A percentile compares a stretch with the other conserved stretches of the same genome.
phyloP scores from a whole-genome alignment of 2,888 invertebrate species.

The Perithous albicinctus region DNA sequence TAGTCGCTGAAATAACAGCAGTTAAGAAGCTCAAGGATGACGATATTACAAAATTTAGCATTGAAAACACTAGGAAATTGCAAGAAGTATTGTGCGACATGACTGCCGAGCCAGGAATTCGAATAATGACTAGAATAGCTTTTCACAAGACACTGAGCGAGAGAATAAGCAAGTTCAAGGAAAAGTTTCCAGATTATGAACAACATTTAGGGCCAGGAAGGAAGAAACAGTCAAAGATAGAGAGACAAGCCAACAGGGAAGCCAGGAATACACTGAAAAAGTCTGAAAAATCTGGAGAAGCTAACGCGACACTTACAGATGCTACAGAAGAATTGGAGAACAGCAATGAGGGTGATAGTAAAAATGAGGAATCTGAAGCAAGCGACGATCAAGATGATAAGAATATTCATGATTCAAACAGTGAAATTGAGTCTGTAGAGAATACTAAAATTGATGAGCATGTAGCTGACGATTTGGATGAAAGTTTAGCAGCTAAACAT shows the following conservation, averaged over 20 bases:
- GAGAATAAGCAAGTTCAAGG: constrained; percentile 75
- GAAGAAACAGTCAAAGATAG: constrained; percentile 67
- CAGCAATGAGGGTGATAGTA: background rate
- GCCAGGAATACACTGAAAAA: constrained; percentile 38
- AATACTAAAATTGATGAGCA: constrained; percentile 25
- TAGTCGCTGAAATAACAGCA: constrained; percentile 75
- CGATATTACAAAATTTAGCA: constrained; percentile 78
- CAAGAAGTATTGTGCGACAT: constrained; percentile 72
- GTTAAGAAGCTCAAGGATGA: constrained; percentile 80
- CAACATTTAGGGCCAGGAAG: constrained; percentile 71
- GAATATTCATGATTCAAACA: constrained; percentile 4
- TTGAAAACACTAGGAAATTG: constrained; percentile 71
- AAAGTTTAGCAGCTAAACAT: constrained; percentile 3
- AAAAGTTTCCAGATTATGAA: constrained; percentile 78
- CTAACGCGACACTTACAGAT: background rate
- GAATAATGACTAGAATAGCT: constrained; percentile 75
- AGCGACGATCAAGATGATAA: constrained; percentile 25
- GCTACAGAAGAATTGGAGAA: background rate
- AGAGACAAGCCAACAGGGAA: constrained; percentile 62
- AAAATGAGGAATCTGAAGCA: constrained; percentile 20
- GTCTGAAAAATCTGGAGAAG: background rate
- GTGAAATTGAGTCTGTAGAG: constrained; percentile 12
- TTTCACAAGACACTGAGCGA: constrained; percentile 72
- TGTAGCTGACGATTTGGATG: background rate
- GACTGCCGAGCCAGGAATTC: constrained; percentile 63